These are phyloP conservation scores for Emydoidea blandingii DNA, from an alignment of 2,797 vertebrate species.

Conservation along the genomic window DNA sequence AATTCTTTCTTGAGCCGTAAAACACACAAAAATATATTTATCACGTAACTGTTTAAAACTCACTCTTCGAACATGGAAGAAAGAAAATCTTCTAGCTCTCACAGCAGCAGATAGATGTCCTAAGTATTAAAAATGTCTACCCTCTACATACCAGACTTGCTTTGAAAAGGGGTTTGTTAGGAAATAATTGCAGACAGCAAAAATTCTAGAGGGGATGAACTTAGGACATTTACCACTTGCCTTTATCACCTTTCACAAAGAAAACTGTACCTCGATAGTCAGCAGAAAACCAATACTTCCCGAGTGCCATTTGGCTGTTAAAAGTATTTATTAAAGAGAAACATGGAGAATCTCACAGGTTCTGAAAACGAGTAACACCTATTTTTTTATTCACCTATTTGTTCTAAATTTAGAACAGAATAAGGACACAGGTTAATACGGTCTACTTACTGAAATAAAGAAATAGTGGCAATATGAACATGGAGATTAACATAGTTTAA, in stretches of 20 bases:
- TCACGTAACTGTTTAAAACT: background rate
- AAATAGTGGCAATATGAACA: background rate
- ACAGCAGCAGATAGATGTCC: background rate
- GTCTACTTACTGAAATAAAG: background rate
- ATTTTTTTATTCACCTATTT: background rate
- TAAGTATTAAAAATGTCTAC: background rate
- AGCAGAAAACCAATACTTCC: background rate
- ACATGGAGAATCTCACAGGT: background rate
- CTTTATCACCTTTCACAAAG: background rate
- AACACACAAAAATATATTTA: background rate
- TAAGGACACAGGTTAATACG: background rate
- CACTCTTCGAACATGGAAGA: background rate
- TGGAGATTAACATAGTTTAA: background rate
- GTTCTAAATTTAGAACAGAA: background rate
- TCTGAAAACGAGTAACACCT: background rate
- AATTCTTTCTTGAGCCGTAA: conserved; percentile 28
- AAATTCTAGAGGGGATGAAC: conserved; percentile 47
- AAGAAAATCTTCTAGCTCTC: conserved; percentile 26
- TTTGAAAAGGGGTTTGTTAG: conserved; percentile 33
- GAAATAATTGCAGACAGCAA: conserved; percentile 44
- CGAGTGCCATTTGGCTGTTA: background rate
- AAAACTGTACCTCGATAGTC: background rate
- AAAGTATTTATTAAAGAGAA: conserved; percentile 11
- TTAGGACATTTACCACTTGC: conserved; percentile 24
- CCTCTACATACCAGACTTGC: background rate